phyloP scores from a whole-genome alignment of 1,140 invertebrate genomes.

The Zaprionus africanus region DNA sequence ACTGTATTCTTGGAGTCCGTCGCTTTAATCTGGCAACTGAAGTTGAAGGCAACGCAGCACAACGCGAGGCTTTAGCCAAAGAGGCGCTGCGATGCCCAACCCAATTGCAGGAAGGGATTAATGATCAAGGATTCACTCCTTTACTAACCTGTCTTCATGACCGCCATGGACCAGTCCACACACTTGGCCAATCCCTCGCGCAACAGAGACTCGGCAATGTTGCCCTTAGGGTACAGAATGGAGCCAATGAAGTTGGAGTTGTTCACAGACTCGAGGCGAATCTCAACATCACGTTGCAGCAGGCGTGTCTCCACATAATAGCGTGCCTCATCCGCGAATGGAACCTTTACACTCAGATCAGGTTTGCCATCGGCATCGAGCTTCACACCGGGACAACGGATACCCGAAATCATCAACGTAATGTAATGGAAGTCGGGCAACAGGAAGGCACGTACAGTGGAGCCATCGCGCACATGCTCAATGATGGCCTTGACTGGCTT shows the following conservation, averaged over 20 bases:
- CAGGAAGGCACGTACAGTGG: constrained; percentile 95
- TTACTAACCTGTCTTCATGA: constrained; percentile 89
- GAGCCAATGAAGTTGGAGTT: constrained; percentile 97
- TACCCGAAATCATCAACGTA: constrained; percentile 97
- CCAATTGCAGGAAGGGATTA: constrained; percentile 38
- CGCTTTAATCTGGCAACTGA: constrained; percentile 64
- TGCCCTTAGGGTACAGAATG: constrained; percentile 96
- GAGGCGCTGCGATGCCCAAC: constrained; percentile 40
- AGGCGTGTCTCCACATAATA: constrained; percentile 96
- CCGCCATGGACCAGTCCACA: constrained; percentile 98
- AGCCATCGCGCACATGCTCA: constrained; percentile 98
- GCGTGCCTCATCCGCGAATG: constrained; percentile 86
- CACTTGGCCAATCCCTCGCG: constrained; percentile 97
- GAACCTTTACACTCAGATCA: constrained; percentile 85
- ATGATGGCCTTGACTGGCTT: constrained; percentile 95
- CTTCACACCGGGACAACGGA: constrained; percentile 92
- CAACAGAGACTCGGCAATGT: constrained; percentile 97
- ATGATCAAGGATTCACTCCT: background rate
- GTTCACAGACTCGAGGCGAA: constrained; percentile 95
- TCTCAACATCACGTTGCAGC: constrained; percentile 96
- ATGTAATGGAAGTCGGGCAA: constrained; percentile 92
- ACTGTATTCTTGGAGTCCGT: constrained; percentile 82
- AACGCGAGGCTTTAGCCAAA: constrained; percentile 50
- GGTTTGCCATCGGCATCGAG: constrained; percentile 88
- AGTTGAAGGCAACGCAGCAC: constrained; percentile 41